Conservation (phyloP, 2,797 vertebrate genomes). For the Apogon hyalosoma region DNA sequence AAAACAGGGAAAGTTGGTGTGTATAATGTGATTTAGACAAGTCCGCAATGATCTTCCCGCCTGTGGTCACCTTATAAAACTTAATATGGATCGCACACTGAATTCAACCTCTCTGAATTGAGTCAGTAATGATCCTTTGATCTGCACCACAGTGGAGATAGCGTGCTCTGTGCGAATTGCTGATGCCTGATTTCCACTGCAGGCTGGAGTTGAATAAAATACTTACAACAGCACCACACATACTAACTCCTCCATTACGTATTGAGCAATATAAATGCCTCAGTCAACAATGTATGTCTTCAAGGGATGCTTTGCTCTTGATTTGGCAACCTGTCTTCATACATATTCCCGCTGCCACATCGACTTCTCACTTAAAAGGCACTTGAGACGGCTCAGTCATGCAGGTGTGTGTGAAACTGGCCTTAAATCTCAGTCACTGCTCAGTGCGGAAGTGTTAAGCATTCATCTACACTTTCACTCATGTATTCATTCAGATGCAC, state of each 20-base stretch:
- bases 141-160: constrained; percentile 1
- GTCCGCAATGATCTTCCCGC: constrained; percentile 51
- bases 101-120: constrained; percentile 35
- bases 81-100: constrained; percentile 44
- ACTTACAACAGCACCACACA: constrained; percentile 18
- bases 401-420: constrained; percentile 37
- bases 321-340: constrained; percentile 48
- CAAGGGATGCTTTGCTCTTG: constrained; percentile 31
- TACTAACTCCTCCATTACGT: constrained; percentile 18
- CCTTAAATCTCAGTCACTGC: constrained; percentile 66
- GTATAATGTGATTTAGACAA: constrained; percentile 71
- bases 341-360: constrained; percentile 43
- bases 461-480: constrained; percentile 65
- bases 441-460: constrained; percentile 64
- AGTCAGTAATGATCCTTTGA: constrained; percentile 37
- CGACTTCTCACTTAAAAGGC: constrained; percentile 62
- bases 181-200: constrained; percentile 21
- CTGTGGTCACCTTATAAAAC: constrained; percentile 54
- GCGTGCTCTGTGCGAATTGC: constrained; percentile 19
- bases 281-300: constrained; percentile 40
- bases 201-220: constrained; percentile 39
- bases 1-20: constrained; percentile 77
- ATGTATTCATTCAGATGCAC: constrained; percentile 75
- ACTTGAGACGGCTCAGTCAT: constrained; percentile 56
- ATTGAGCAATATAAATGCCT: constrained; percentile 31